Conservation (phyloP, 2,113 vertebrate species). For the Apaloderma vittatum region DNA sequence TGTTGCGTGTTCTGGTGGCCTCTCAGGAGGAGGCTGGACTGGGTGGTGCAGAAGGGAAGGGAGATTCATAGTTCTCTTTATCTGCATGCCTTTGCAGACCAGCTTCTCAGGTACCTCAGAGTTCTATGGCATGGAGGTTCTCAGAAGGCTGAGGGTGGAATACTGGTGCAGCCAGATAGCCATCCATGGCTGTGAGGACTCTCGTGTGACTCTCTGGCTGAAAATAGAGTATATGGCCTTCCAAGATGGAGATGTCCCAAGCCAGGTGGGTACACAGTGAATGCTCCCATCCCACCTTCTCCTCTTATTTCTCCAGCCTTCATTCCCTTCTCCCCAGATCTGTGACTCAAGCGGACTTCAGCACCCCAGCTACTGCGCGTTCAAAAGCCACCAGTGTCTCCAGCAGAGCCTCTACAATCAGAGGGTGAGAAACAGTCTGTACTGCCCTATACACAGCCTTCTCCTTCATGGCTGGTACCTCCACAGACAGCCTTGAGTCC, state of each 20-base stretch:
- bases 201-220: slow-evolving; percentile 72
- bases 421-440: slow-evolving; percentile 61
- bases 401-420: slow-evolving; percentile 37
- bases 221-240: slow-evolving; percentile 66
- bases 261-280: slow-evolving; percentile 59
- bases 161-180: slow-evolving; percentile 79
- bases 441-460: background rate
- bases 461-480: background rate
- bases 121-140: background rate
- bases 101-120: background rate
- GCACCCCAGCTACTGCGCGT: slow-evolving; percentile 78
- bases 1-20: background rate
- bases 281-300: slow-evolving; percentile 27
- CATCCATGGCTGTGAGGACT: slow-evolving; percentile 71
- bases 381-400: slow-evolving; percentile 81
- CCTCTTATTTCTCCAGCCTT: background rate
- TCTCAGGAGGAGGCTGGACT: background rate
- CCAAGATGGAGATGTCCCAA: background rate
- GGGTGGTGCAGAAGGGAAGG: background rate
- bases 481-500: background rate
- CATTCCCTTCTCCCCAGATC: slow-evolving; percentile 52
- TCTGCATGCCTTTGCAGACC: background rate
- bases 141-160: slow-evolving; percentile 34
- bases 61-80: background rate
- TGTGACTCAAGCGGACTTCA: slow-evolving; percentile 71